Evolutionary conservation across 2,888 invertebrate genomes (phyloP), one percentile per base, ranked within the genome.

Genomic region (Dyspetes luteomarginatus): DNA sequence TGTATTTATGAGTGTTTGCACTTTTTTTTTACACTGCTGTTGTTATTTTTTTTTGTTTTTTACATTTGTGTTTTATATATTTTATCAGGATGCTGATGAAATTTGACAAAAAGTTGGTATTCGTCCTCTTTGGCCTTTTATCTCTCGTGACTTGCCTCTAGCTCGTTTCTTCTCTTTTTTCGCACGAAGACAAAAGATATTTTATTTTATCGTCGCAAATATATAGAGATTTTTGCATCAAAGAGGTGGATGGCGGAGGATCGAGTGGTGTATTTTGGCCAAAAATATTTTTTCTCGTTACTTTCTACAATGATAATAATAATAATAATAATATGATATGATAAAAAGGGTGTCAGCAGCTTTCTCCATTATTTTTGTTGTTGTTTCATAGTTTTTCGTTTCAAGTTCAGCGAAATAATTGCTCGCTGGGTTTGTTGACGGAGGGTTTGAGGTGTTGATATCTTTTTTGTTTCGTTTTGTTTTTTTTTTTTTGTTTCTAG

Each of bases 341-440:
- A 48, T 30, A 62, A 68, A 73, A 36, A 68, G 69, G 76, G 43
- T 17, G 45, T 64, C 9, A 62, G 69, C 62, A 69, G 68, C 50
- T 80, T 58, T 50, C 19, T 50, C 7, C 22, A 22, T 62, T 72
- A 24, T 72, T 7, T 12, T 19, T 65, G 22, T 55, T 15, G 22
- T 9, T 64, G 17, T 67, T 36, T 67, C 17, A 12, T 67, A 1
- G 50, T 64, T 72, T 36, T 62, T 55, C 55, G 64, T 48, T 50
- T 30, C 5, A 5, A 2, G 12, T 36, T 36, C 12, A 12, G 36
- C 28, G 48, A 15, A 4, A 5, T 19, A 19, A 19, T 24, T 36
- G 17, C 48, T n/a, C 48, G 48, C 17, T 36, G 36, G 26, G 45
- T 24, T 15, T 17, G 45, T 64, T 43, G 15, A 64, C 62, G 60